A percentile compares a stretch with the other conserved stretches of the same genome.
These are phyloP conservation scores for Lathamus discolor DNA, from an alignment of 2,113 vertebrate genomes.

Conservation along the genomic window DNA sequence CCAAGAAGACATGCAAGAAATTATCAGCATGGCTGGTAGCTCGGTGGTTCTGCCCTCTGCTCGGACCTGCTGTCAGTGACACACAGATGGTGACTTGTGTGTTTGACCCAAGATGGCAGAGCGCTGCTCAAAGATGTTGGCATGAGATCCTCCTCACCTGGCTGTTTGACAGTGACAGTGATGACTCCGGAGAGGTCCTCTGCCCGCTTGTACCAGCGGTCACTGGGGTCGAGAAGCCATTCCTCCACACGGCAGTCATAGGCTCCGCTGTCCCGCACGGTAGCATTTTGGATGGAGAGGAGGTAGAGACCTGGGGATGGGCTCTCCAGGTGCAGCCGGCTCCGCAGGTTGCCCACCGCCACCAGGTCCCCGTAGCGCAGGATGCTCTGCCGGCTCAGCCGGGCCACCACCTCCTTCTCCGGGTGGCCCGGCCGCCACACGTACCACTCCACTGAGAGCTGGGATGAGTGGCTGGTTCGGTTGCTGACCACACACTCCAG, in stretches of 20 bases:
- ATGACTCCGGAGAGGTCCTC: conserved; percentile 85
- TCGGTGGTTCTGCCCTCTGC: not conserved
- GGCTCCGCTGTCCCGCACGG: conserved; percentile 84
- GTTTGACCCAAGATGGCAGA: not conserved
- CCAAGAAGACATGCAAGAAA: not conserved
- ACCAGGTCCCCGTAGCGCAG: conserved; percentile 76
- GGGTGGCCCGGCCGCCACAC: conserved; percentile 78
- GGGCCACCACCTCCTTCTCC: conserved; percentile 80
- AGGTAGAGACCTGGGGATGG: conserved; percentile 80
- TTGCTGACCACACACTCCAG: conserved; percentile 87
- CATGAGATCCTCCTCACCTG: conserved; percentile 74
- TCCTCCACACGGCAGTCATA: conserved; percentile 83
- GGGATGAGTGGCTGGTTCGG: conserved; percentile 84
- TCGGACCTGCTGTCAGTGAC: rapidly evolving
- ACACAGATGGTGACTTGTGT: rapidly evolving
- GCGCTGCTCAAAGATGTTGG: not conserved
- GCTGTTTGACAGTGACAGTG: conserved; percentile 79
- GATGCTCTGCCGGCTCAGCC: conserved; percentile 79
- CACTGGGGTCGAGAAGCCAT: conserved; percentile 88
- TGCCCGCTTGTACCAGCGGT: conserved; percentile 87
- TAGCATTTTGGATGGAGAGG: conserved; percentile 85
- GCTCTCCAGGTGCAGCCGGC: conserved; percentile 85
- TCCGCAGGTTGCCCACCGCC: conserved; percentile 73
- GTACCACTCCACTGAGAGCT: conserved; percentile 89
- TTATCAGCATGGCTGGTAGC: rapidly evolving